Percentiles rank a stretch among this genome's conserved stretches.
phyloP scores from a whole-genome alignment of 2,797 vertebrate species.

The Erethizon dorsatum region DNA sequence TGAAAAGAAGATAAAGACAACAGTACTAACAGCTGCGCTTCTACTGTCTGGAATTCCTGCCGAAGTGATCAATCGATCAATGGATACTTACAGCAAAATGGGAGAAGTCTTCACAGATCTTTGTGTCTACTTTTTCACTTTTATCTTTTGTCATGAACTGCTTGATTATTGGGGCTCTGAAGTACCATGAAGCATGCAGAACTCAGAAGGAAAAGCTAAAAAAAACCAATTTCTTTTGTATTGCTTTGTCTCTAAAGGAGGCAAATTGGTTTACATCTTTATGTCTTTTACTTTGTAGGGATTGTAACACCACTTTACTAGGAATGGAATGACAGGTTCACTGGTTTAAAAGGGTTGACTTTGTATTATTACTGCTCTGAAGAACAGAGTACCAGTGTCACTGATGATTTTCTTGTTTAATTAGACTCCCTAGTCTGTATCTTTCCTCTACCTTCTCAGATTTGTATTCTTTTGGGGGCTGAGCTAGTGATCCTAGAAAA shows the following conservation, averaged over 20 bases:
- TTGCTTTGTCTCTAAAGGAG: constrained; percentile 74
- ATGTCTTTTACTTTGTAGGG: constrained; percentile 77
- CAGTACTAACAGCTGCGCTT: constrained; percentile 96
- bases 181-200: constrained; percentile 86
- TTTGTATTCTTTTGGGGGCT: constrained; percentile 76
- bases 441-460: constrained; percentile 66
- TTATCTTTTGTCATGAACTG: constrained; percentile 96
- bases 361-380: constrained; percentile 79
- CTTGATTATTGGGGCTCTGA: constrained; percentile 92
- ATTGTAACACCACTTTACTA: constrained; percentile 79
- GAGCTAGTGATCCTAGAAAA: constrained; percentile 75
- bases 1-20: constrained; percentile 96
- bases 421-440: constrained; percentile 69
- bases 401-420: constrained; percentile 79
- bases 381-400: constrained; percentile 76
- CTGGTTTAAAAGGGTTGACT: constrained; percentile 68
- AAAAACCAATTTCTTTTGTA: constrained; percentile 66
- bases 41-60: constrained; percentile 97
- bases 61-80: constrained; percentile 97
- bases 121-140: constrained; percentile 98
- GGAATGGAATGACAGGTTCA: constrained; percentile 75
- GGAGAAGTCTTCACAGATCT: constrained; percentile 98
- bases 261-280: constrained; percentile 81
- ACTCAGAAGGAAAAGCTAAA: constrained; percentile 61
- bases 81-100: constrained; percentile 99